phyloP scores from a whole-genome alignment of 2,113 vertebrate genomes.

The Phodopus roborovskii region DNA sequence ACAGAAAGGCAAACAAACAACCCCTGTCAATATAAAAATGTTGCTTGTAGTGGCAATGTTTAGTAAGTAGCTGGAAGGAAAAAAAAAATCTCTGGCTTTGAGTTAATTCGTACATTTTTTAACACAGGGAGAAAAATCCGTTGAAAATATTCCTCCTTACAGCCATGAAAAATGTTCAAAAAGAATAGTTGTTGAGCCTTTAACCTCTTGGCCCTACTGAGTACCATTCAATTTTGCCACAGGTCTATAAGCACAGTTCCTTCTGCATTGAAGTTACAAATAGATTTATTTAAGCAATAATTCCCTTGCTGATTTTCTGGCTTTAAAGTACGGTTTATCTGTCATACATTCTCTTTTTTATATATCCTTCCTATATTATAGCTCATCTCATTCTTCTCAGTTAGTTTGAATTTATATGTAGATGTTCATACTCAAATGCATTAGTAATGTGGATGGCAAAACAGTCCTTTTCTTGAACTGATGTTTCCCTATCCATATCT shows the following conservation, averaged over 20 bases:
- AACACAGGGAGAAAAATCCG: background rate
- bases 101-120: background rate
- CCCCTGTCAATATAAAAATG: background rate
- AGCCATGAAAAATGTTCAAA: background rate
- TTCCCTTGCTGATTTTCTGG: background rate
- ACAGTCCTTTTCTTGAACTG: background rate
- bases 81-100: background rate
- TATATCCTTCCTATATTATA: rapidly evolving
- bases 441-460: background rate
- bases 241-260: background rate
- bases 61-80: background rate
- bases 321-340: background rate
- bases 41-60: background rate
- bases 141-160: background rate
- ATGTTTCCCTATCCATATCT: background rate
- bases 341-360: background rate
- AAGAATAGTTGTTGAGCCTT: background rate
- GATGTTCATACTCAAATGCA: rapidly evolving
- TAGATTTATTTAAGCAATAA: background rate
- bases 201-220: background rate
- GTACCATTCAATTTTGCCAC: background rate
- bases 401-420: background rate
- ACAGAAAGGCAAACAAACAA: background rate
- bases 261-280: background rate
- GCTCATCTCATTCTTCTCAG: background rate